Evolutionary conservation across 2,888 invertebrate species (phyloP), one percentile per base, ranked within the genome.

Genomic region (Sphaerophoria rueppellii): DNA sequence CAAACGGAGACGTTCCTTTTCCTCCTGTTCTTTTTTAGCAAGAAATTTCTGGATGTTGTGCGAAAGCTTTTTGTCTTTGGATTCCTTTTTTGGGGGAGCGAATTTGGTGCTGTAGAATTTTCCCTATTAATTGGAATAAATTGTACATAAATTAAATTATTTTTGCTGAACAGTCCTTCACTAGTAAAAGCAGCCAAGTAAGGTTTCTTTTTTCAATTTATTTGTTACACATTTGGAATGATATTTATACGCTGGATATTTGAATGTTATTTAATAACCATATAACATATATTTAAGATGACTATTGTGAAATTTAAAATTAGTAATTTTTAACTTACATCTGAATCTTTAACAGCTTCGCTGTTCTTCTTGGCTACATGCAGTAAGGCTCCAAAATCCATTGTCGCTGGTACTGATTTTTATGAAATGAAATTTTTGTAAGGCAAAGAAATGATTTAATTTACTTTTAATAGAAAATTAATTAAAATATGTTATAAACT

Each of bases 11-110:
- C 95, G 95, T 76, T 93, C 93, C 77, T 92, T 93, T 88, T 97
- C 96, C 89, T 97, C 97, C 80, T 95, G 95, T 89, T 97, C 96
- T 89, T 95, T 96, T 88, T 95, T 95, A 0, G 95, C 96, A 16
- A 97, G 92, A 91, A 97, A 98, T 90, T 95, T 96, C 90, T 96
- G 95, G 67, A 98, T 95, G 88, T 96, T 96, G 1, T 93, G 94
- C 0, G 97, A 96, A 6, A 97, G 92, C 80, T 92, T 93, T 86
- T 93, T 94, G 71, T 94, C 93, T 88, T 95, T 95, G 52, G 94
- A 93, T 88, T 95, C 95, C 89, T 96, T 97, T 89, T 96, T 96
- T 0, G 97, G 96, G 1, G 97, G 96, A 85, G 95, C 94, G 90
- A 96, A 97, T 87, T 95, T 95, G 2, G 96, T 95, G 89, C 94